Conservation (phyloP, 2,797 vertebrate genomes). For the Meda fulgida region DNA sequence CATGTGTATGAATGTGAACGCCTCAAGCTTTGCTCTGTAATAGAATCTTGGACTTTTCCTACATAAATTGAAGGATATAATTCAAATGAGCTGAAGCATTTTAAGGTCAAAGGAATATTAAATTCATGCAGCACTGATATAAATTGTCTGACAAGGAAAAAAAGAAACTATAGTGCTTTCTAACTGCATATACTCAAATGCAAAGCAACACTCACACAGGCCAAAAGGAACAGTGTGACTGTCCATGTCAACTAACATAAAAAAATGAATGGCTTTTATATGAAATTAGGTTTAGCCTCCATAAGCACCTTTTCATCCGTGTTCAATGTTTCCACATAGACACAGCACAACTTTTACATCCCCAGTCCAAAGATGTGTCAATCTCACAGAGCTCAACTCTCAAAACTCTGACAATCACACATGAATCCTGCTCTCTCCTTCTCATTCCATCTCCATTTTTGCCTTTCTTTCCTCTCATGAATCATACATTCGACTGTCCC, state of each 20-base stretch:
- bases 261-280: background rate
- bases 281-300: background rate
- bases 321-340: background rate
- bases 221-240: background rate
- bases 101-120: constrained; percentile 46
- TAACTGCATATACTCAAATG: background rate
- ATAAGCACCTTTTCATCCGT: background rate
- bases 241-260: background rate
- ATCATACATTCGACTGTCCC: constrained; percentile 45
- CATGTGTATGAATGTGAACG: constrained; percentile 44
- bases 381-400: constrained; percentile 40
- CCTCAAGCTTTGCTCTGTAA: constrained; percentile 54
- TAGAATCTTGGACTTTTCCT: constrained; percentile 55
- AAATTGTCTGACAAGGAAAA: constrained; percentile 9
- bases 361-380: background rate
- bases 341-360: constrained; percentile 24
- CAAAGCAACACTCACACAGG: background rate
- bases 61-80: constrained; percentile 45
- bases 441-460: constrained; percentile 24
- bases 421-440: constrained; percentile 6
- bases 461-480: constrained; percentile 17
- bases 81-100: constrained; percentile 51
- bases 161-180: constrained; percentile 16
- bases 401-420: constrained; percentile 38
- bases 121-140: constrained; percentile 33